Base-by-base conservation (phyloP, 2,888 invertebrate genomes). In the Andrena camellia region DNA sequence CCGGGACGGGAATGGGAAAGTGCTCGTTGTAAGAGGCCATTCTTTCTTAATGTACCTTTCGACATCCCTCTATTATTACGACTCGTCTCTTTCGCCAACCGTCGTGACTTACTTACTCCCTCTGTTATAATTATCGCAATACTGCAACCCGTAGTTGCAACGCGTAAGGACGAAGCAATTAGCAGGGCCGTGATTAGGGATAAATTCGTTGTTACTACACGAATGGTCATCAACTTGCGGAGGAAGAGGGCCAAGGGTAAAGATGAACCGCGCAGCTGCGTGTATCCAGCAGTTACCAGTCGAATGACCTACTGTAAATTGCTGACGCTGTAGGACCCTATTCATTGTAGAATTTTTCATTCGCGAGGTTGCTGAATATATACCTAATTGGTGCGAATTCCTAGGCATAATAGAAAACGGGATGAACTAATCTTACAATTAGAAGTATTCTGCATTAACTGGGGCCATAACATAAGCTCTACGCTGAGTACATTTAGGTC, bases 1-100 rank as follows among this genome's bases (percentile, higher is more conserved):
- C 92, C 96, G 96, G 89, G 97, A 98, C 93, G 95, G 96, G 80
- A 97, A 97, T 93, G 98, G 97, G 85, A 96, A 97, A 93, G 95
- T 98, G 89, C 95, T 98, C 92, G 97, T 98, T 97, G 98, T 98
- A 95, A 97, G 97, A 95, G 73, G 75, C 89, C 84, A 78, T 87
- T 91, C 90, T 91, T 92, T 92, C 89, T 90, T 72, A 88, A 90
- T 87, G 78, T 84, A 63, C 86, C 90, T 91, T 92, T 89, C 92
- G 81, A 86, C 90, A 92, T 79, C 52, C 82, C 81, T 83, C 73
- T 78, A 86, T 91, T 90, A 91, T 90, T 89, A 82, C 88, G 85
- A 71, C 70, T 80, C 81, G 81, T 89, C 89, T 20, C 23, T 91
- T 91, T 91, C 90, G 90, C 89, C 89, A 91, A 91, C 86, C 78